Base-by-base conservation (phyloP, 2,113 vertebrate genomes). In the Pelobates fuscus region DNA sequence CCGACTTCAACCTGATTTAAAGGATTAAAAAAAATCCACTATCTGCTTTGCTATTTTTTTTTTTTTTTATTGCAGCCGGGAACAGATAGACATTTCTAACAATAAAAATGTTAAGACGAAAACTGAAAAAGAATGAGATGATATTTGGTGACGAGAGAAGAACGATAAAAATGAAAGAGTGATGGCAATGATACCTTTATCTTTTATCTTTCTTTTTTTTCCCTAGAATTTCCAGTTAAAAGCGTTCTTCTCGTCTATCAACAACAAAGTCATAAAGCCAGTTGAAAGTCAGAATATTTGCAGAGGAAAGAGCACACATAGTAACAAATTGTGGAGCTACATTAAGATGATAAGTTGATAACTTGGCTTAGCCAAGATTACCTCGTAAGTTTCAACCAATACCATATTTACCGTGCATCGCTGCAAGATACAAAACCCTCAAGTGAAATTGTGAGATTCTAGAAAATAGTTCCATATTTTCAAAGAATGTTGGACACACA, bases 21-120 rank as follows among this genome's bases (percentile, higher is more conserved):
- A 73, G 71, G 27, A 66, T 55, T 10, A 37, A 5, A 74, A 58
- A 63, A 24, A 61, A 44, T 55, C 32, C 71, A 15, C 10, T 58
- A 74, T 58, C 61, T 57, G 18, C 49, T n/a, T 41, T 3, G 49
- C 61, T 74, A 18, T 64, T 15, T 72, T 72, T 72, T 55, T 27
- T 66, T 74, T 24, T 64, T 15, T 72, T 72, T 72, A 64, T 27
- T 66, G 49, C 62, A 74, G 23, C 71, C 18, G 24, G 29, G 29
- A 55, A 27, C 8, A 63, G 49, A 43, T 14, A 73, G 21, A 65
- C 32, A 37, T 46, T 37, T 65, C 20, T 41, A 46, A 62, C 69
- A 23, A 71, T 61, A 61, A 71, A n/a, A 71, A 71, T 30, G 57
- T 71, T 71, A 61, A 24, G 69, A 70, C 54, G 27, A 61, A 49